phyloP scores from a whole-genome alignment of 64 coral and sea anemone genomes.

The Montipora foliosa region DNA sequence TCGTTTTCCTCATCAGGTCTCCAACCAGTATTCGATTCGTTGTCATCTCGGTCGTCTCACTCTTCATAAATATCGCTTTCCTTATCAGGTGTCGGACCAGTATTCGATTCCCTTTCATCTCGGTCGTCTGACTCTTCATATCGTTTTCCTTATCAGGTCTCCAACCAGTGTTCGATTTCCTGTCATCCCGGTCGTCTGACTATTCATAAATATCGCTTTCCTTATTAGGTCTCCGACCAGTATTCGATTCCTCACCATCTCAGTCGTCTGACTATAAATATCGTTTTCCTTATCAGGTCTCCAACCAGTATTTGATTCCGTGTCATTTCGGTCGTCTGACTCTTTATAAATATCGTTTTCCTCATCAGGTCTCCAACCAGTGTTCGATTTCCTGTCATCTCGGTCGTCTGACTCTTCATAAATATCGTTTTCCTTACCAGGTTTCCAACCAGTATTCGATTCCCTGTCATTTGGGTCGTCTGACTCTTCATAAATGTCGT shows the following conservation, averaged over 20 bases:
- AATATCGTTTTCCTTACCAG: too few relatives aligned
- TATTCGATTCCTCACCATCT: neutral
- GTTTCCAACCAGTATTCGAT: too few relatives aligned
- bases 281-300: neutral
- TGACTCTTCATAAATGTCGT: too few relatives aligned
- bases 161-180: neutral
- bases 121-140: too few relatives aligned
- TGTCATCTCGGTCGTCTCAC: too few relatives aligned
- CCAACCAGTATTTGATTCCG: neutral
- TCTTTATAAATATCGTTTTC: neutral
- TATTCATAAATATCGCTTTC: neutral
- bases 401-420: neutral
- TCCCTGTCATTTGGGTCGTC: too few relatives aligned
- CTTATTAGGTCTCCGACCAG: neutral
- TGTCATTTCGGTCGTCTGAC: neutral
- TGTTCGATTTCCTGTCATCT: neutral
- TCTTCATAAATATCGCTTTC: neutral
- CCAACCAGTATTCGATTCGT: too few relatives aligned
- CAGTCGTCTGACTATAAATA: neutral
- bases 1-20: too few relatives aligned
- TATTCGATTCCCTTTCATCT: too few relatives aligned
- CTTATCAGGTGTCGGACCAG: neutral
- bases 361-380: neutral
- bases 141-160: neutral
- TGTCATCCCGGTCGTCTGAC: neutral